phyloP scores from a whole-genome alignment of 2,797 vertebrate species.

The Synaphobranchus kaupii region DNA sequence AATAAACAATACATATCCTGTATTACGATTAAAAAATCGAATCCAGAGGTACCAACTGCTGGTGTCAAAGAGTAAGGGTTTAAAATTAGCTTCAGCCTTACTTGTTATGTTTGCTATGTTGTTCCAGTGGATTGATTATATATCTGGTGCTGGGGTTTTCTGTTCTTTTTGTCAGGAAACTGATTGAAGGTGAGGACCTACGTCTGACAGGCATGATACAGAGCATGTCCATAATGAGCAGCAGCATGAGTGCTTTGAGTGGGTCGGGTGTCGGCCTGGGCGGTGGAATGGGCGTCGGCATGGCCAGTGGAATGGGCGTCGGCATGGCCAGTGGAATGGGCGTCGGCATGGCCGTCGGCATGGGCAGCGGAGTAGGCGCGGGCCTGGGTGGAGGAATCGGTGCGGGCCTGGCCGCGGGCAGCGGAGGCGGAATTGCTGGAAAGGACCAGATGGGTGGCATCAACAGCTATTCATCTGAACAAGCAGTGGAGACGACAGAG shows the following conservation, averaged over 20 bases:
- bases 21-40: background rate
- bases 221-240: constrained; percentile 61
- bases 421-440: constrained; percentile 14
- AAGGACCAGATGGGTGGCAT: constrained; percentile 24
- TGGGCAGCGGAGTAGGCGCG: constrained; percentile 7
- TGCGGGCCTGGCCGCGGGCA: background rate
- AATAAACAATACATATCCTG: background rate
- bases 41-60: background rate
- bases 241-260: constrained; percentile 51
- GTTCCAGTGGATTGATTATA: background rate
- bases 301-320: constrained; percentile 29
- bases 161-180: constrained; percentile 61
- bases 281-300: constrained; percentile 29
- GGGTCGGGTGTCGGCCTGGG: too few relatives aligned
- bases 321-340: background rate
- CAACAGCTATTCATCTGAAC: constrained; percentile 58
- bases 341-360: constrained; percentile 35
- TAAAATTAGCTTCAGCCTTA: background rate
- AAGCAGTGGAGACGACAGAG: constrained; percentile 74
- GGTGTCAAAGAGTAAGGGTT: background rate
- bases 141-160: background rate
- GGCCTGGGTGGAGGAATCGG: constrained; percentile 38
- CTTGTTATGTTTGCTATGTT: background rate
- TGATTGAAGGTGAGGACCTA: constrained; percentile 76
- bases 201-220: constrained; percentile 67